Evolutionary conservation across 2,113 vertebrate genomes (phyloP).

Genomic region (Engystomops pustulosus): DNA sequence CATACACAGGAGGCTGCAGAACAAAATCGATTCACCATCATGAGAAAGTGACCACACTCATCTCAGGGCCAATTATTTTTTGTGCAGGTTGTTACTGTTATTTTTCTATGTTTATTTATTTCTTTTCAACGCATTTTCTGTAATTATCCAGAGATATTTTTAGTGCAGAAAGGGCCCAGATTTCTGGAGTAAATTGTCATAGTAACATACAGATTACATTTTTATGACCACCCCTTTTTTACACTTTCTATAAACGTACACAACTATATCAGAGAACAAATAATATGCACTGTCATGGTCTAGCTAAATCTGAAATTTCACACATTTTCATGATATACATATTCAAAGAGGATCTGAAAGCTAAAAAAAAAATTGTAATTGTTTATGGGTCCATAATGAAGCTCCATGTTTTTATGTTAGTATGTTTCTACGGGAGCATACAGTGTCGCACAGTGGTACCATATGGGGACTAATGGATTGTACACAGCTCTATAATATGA

Average conservation of each 20-base stretch:
- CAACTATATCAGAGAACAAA: too few relatives aligned
- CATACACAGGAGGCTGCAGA: conserved; percentile 48
- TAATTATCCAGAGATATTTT: conserved; percentile 24
- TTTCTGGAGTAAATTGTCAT: background rate
- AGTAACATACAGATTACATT: background rate
- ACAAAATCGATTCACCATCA: conserved; percentile 55
- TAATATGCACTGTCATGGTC: too few relatives aligned
- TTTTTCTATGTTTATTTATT: background rate
- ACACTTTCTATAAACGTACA: too few relatives aligned
- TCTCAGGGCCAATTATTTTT: conserved; percentile 53
- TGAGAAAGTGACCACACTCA: conserved; percentile 54
- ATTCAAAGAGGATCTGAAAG: background rate
- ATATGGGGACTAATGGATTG: background rate
- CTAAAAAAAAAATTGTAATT: background rate
- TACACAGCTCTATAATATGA: background rate
- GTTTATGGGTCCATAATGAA: background rate
- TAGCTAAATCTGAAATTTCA: too few relatives aligned
- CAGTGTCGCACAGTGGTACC: background rate
- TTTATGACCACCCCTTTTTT: too few relatives aligned
- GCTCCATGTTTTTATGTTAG: background rate
- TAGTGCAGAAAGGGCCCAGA: background rate
- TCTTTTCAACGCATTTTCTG: background rate
- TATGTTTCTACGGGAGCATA: background rate
- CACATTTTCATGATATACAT: background rate
- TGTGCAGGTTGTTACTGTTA: conserved; percentile 25